phyloP scores from a whole-genome alignment of 2,113 vertebrate species.

The Delphinus delphis region DNA sequence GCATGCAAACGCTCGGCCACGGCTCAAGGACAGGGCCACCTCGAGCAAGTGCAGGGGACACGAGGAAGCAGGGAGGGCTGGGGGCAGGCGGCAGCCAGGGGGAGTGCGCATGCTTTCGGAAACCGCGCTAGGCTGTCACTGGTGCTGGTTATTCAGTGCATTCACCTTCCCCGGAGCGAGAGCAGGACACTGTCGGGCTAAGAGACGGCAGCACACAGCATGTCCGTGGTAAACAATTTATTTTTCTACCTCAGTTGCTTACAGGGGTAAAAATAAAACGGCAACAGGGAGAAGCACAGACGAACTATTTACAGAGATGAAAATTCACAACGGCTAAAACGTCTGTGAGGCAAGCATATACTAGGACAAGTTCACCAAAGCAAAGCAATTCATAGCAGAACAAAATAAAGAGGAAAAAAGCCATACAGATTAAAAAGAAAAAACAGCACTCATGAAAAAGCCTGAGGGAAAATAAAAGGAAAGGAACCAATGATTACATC shows the following conservation, averaged over 20 bases:
- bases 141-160: constrained; percentile 77
- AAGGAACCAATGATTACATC: constrained; percentile 77
- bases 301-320: constrained; percentile 82
- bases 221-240: constrained; percentile 85
- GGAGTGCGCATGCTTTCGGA: neutral
- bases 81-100: constrained; percentile 10
- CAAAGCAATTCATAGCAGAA: constrained; percentile 83
- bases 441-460: constrained; percentile 55
- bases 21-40: constrained; percentile 25
- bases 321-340: constrained; percentile 80
- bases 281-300: constrained; percentile 80
- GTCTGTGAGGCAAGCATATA: constrained; percentile 77
- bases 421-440: constrained; percentile 65
- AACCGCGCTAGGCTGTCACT: constrained; percentile 26
- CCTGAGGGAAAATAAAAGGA: constrained; percentile 73
- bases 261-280: constrained; percentile 75
- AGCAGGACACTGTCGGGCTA: constrained; percentile 80
- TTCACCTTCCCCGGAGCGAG: constrained; percentile 74
- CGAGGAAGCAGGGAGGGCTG: neutral
- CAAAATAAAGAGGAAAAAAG: constrained; percentile 53
- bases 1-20: neutral
- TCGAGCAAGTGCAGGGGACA: neutral
- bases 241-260: constrained; percentile 86
- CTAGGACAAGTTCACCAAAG: constrained; percentile 81
- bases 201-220: constrained; percentile 84